These are phyloP conservation scores for Oreotrochilus melanogaster DNA, from an alignment of 2,113 vertebrate genomes.

Conservation along the genomic window DNA sequence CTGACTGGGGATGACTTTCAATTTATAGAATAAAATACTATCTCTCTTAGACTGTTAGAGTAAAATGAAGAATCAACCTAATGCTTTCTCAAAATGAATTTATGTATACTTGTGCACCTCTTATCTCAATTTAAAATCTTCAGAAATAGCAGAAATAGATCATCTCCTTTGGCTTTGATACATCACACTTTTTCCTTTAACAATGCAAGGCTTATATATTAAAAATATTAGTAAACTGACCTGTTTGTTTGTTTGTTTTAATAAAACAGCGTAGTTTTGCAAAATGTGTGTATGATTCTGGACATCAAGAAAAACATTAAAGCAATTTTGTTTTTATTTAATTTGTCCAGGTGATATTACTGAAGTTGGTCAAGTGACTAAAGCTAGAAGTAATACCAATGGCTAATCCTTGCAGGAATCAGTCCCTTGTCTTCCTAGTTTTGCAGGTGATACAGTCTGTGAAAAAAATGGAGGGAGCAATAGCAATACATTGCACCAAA, in stretches of 20 bases:
- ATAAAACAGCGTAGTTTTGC: background rate
- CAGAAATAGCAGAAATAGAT: background rate
- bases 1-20: background rate
- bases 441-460: background rate
- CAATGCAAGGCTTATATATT: background rate
- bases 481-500: background rate
- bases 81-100: background rate
- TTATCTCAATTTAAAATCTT: background rate
- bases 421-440: background rate
- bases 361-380: background rate
- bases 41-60: background rate
- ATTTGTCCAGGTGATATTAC: background rate
- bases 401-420: background rate
- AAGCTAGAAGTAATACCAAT: background rate
- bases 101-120: background rate
- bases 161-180: background rate
- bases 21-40: background rate
- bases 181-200: background rate
- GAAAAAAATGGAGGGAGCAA: background rate
- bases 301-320: background rate
- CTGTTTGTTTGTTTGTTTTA: background rate
- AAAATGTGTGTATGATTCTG: background rate
- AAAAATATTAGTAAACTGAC: background rate
- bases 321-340: background rate
- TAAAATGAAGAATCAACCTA: background rate